A percentile compares a stretch with the other conserved stretches of the same genome.
phyloP scores from a whole-genome alignment of 2,113 vertebrate species.

The Anhinga anhinga region DNA sequence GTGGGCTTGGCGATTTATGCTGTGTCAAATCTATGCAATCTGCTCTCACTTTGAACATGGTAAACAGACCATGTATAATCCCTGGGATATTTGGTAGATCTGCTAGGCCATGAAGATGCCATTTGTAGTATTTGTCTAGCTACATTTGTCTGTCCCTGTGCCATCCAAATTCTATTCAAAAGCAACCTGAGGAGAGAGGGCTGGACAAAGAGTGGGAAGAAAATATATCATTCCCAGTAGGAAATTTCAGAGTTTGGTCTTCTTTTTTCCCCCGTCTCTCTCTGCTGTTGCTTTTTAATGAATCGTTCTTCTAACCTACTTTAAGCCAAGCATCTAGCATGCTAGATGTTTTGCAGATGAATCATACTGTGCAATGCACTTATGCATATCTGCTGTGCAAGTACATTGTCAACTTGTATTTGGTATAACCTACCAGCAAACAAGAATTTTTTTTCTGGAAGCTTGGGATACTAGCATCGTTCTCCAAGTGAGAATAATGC shows the following conservation, averaged over 20 bases:
- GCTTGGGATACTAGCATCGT: background rate
- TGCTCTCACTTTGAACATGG: background rate
- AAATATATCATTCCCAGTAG: background rate
- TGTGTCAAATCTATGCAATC: background rate
- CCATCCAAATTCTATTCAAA: background rate
- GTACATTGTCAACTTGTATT: conserved; percentile 34
- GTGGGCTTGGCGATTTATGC: background rate
- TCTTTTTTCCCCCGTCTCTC: background rate
- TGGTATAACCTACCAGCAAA: conserved; percentile 34
- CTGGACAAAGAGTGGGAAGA: background rate
- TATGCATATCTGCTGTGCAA: conserved; percentile 48
- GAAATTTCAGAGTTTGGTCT: background rate
- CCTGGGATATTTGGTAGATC: conserved; percentile 26
- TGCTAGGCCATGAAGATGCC: background rate
- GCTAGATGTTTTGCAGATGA: conserved; percentile 52
- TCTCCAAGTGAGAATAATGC: conserved; percentile 14
- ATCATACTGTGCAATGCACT: conserved; percentile 31
- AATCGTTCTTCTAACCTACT: conserved; percentile 40
- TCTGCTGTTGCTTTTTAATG: conserved; percentile 10
- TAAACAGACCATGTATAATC: conserved; percentile 49
- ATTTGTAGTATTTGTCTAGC: background rate
- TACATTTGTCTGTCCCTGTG: background rate
- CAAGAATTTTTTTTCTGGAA: background rate
- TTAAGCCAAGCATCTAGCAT: conserved; percentile 3
- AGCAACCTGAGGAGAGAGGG: background rate